Evolutionary conservation across 2,888 invertebrate genomes (phyloP), one percentile per base, ranked within the genome.

Genomic region (Caenorhabditis angaria): DNA sequence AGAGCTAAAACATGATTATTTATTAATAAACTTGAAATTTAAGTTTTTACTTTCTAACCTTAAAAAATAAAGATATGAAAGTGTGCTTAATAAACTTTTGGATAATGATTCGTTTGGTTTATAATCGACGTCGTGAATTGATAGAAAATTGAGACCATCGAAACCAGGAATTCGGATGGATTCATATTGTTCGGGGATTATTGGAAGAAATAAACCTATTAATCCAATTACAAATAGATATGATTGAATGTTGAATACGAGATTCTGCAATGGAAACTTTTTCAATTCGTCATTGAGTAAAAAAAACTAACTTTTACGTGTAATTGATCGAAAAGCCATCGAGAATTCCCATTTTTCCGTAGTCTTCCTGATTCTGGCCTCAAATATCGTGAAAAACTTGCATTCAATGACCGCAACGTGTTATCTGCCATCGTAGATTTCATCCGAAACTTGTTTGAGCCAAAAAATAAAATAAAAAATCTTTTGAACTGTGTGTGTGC

Each of bases 301-400:
- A 32, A 32, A 32, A 41, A 41, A 41, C 24, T 54, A 20, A 71
- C 71, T 35, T 67, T 71, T 12, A 65, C 71, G 61, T 71, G 71
- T 41, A 71, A 60, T 48, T 71, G 71, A 47, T 71, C 62, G 58
- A 71, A 71, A 1, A 71, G 54, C 71, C 71, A 71, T 2, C 71
- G 71, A 35, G 64, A 71, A 20, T 63, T 61, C 14, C 61, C 60
- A 22, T 51, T 64, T 28, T 62, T 60, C 8, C 66, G 62, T n/a
- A 71, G 51, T n/a, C 71, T 56, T 2, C 71, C 71, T 6, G 71
- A 71, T 29, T 71, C 71, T 3, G 71, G 71, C 14, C 71, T 63
- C 0, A 57, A 47, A 32, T 28, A 18, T 24, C 71, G 50, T 1
- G 67, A 71, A 5, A 66, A 48, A 25, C 35, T 41, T 2, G 63